These are phyloP conservation scores for Latrodectus hesperus DNA, from an alignment of 2,888 invertebrate species.

Conservation along the genomic window DNA sequence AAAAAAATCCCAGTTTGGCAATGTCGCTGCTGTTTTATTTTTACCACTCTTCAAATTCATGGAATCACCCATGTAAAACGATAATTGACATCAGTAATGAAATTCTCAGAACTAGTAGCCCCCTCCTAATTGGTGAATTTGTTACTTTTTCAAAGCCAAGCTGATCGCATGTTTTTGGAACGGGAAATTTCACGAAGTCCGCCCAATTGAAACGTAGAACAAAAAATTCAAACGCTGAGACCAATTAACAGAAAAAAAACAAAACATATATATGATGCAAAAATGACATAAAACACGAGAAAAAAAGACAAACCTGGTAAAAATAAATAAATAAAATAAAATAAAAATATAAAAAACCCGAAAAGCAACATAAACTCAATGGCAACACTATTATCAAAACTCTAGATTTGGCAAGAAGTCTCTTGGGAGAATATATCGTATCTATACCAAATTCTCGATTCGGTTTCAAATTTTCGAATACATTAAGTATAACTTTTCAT, in stretches of 20 bases:
- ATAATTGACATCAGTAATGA: background rate
- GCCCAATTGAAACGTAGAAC: background rate
- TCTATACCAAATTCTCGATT: no score
- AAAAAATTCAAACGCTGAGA: background rate
- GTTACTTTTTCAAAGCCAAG: no score
- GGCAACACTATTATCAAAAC: no score
- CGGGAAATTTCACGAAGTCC: background rate
- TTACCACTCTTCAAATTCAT: background rate
- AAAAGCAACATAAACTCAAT: background rate
- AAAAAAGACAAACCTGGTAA: background rate
- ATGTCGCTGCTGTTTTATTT: background rate
- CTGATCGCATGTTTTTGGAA: background rate
- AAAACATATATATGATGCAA: no score
- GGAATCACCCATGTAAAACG: background rate
- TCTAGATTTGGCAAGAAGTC: no score
- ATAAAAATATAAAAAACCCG: background rate
- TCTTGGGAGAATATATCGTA: no score
- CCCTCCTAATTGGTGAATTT: no score
- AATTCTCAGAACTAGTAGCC: no score
- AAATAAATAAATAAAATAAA: background rate
- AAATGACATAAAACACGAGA: no score
- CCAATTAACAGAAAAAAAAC: background rate
- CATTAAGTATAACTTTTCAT: no score
- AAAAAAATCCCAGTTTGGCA: no score
- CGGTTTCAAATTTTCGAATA: no score